Evolutionary conservation across 2,797 vertebrate genomes (phyloP).

Genomic region (Lophura swinhoii): DNA sequence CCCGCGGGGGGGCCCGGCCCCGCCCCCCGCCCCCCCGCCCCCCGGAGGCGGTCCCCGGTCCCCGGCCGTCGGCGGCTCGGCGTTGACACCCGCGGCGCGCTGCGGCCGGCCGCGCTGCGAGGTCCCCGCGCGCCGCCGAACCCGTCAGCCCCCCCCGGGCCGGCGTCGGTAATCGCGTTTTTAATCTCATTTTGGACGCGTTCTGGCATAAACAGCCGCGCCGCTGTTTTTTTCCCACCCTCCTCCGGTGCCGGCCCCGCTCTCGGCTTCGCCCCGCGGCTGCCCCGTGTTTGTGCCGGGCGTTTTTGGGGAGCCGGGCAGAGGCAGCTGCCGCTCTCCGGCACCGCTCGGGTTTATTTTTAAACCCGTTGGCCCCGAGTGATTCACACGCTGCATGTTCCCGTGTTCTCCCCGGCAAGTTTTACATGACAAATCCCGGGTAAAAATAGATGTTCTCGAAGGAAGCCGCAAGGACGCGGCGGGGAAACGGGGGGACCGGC

Average conservation of each 20-base stretch:
- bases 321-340: slow-evolving; percentile 11
- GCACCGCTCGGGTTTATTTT: slow-evolving; percentile 64
- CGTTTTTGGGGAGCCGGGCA: background rate
- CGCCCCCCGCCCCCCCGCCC: background rate
- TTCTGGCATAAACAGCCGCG: background rate
- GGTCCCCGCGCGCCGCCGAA: background rate
- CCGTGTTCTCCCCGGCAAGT: slow-evolving; percentile 49
- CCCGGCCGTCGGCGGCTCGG: too few species aligned
- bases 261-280: too few species aligned
- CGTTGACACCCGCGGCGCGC: too few species aligned
- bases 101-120: too few species aligned
- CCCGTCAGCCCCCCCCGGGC: background rate
- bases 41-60: too few species aligned
- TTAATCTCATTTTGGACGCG: slow-evolving; percentile 25
- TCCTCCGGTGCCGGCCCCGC: background rate
- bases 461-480: background rate
- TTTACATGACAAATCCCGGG: background rate
- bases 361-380: slow-evolving; percentile 57
- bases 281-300: background rate
- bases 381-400: slow-evolving; percentile 64
- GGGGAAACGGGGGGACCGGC: background rate
- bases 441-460: slow-evolving; percentile 71
- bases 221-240: background rate
- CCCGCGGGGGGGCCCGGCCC: background rate
- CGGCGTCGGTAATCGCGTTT: background rate